Evolutionary conservation across 2,888 invertebrate species (phyloP).

Genomic region (Oeneis ivallda): DNA sequence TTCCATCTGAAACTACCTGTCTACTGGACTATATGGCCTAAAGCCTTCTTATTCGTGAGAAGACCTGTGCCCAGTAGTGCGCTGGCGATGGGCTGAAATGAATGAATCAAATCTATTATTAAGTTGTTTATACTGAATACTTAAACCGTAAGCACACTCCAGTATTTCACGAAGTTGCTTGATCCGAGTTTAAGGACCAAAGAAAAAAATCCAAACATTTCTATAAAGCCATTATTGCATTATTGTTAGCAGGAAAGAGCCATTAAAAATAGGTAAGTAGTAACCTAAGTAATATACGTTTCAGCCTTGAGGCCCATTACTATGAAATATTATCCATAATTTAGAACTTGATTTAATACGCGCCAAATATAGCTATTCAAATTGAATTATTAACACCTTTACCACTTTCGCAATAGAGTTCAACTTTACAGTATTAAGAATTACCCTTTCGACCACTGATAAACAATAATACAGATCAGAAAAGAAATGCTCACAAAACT

Average conservation of each 20-base stretch:
- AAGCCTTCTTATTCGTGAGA: too few species aligned
- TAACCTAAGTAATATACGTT: neutral
- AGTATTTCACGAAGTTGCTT: neutral
- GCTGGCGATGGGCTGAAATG: too few species aligned
- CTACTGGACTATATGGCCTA: too few species aligned
- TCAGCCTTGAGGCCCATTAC: constrained; percentile 17
- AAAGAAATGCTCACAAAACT: neutral
- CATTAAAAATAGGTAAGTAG: constrained; percentile 5
- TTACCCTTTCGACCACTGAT: neutral
- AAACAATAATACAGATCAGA: constrained; percentile 3
- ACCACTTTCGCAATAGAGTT: neutral
- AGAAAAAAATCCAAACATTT: neutral
- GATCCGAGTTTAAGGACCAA: neutral
- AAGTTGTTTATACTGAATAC: too few species aligned
- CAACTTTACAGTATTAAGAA: neutral
- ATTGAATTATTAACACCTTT: constrained; percentile 23
- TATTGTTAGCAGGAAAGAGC: constrained; percentile 1
- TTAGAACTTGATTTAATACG: constrained; percentile 57
- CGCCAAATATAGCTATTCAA: constrained; percentile 14
- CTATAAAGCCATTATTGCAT: neutral
- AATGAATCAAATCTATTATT: too few species aligned
- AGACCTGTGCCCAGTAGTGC: too few species aligned
- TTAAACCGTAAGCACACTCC: too few species aligned
- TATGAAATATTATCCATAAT: constrained; percentile 62
- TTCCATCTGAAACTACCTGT: too few species aligned